These are phyloP conservation scores for Heliconius congener DNA, from an alignment of 1,140 invertebrate species.

Conservation along the genomic window DNA sequence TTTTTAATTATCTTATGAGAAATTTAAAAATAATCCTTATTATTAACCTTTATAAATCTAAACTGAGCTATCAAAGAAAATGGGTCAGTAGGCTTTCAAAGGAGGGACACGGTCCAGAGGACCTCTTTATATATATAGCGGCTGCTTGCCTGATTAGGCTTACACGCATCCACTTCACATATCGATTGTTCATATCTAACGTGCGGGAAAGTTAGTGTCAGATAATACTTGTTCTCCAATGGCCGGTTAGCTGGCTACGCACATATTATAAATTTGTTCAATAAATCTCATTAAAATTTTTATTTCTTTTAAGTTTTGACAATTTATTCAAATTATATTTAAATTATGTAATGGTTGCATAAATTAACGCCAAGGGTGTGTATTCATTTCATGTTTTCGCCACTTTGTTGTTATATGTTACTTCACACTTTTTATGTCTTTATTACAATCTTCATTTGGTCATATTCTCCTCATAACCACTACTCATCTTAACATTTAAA, in stretches of 20 bases:
- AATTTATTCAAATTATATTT: constrained; percentile 7
- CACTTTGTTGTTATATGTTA: background rate
- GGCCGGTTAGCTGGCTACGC: constrained; percentile 53
- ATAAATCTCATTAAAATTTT: background rate
- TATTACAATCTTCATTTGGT: background rate
- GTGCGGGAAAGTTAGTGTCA: constrained; percentile 62
- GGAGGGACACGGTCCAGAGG: constrained; percentile 48
- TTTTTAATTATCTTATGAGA: background rate
- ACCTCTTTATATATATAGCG: constrained; percentile 55
- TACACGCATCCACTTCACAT: constrained; percentile 61
- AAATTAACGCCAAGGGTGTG: constrained; percentile 23
- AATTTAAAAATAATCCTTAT: constrained; percentile 11
- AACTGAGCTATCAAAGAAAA: constrained; percentile 18
- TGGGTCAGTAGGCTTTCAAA: constrained; percentile 58
- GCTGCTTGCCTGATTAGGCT: constrained; percentile 65
- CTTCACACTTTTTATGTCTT: background rate
- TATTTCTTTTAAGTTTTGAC: background rate
- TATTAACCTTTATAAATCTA: constrained; percentile 18
- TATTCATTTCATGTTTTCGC: constrained; percentile 13
- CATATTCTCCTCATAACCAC: background rate
- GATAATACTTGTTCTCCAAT: constrained; percentile 68
- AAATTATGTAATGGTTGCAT: constrained; percentile 11
- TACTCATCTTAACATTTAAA: background rate
- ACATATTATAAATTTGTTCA: background rate
- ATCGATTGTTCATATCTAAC: constrained; percentile 71